Percentiles rank a stretch among this genome's conserved stretches.
Conservation (phyloP, 2,888 invertebrate genomes). For the Lepetodrilus schrolli region DNA sequence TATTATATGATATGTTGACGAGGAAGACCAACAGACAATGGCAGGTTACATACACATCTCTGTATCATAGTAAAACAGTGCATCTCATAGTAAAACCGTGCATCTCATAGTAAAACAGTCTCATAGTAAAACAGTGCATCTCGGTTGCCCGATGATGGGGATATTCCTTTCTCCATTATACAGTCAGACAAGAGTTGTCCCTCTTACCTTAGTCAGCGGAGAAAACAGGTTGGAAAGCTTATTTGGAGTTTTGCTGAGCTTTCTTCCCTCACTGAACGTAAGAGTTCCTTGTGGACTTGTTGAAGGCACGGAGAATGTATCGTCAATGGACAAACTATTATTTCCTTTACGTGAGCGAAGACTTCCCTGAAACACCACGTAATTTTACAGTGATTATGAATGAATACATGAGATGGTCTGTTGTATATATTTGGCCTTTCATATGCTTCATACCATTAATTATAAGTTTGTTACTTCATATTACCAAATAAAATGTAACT, state of each 20-base stretch:
- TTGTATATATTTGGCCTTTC: too few species aligned
- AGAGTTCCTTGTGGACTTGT: slow-evolving; percentile 63
- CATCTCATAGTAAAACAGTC: too few species aligned
- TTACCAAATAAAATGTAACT: too few species aligned
- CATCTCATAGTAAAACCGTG: too few species aligned
- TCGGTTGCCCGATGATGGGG: background rate
- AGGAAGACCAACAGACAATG: too few species aligned
- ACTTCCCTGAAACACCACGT: slow-evolving; percentile 54
- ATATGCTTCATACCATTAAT: background rate
- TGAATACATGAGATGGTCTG: too few species aligned
- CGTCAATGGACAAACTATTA: slow-evolving; percentile 66
- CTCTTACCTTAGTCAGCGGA: slow-evolving; percentile 62
- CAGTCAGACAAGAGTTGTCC: background rate
- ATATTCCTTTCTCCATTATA: background rate
- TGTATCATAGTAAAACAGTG: too few species aligned
- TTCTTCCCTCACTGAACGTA: slow-evolving; percentile 55
- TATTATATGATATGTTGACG: too few species aligned
- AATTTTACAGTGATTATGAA: background rate
- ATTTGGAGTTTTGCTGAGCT: slow-evolving; percentile 57
- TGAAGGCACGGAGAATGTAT: slow-evolving; percentile 52
- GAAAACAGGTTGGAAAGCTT: slow-evolving; percentile 65
- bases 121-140: background rate
- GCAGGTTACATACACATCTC: too few species aligned
- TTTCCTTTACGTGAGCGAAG: slow-evolving; percentile 56
- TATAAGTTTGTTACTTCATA: background rate